phyloP scores from a whole-genome alignment of 2,888 invertebrate species.

The Calameuta idolon region DNA sequence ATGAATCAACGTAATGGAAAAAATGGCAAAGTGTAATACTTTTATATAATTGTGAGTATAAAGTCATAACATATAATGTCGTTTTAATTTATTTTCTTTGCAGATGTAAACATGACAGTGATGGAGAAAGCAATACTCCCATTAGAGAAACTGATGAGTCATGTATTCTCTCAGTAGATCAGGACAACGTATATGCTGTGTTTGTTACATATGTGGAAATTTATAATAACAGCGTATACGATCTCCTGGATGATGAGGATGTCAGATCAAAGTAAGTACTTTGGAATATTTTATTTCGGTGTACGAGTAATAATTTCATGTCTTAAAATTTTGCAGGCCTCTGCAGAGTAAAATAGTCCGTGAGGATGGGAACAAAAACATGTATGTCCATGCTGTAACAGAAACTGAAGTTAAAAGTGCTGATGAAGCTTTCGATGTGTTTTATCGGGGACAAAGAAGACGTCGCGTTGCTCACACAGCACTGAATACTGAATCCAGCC shows the following conservation, averaged over 20 bases:
- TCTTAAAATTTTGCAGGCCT: constrained; percentile 67
- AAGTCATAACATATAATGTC: not conserved
- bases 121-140: constrained; percentile 58
- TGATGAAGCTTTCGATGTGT: constrained; percentile 94
- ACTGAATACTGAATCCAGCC: constrained; percentile 94
- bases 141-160: constrained; percentile 55
- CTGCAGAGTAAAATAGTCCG: constrained; percentile 89
- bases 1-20: constrained; percentile 52
- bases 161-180: constrained; percentile 71
- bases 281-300: too few species aligned
- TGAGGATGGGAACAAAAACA: constrained; percentile 87
- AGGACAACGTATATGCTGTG: constrained; percentile 88
- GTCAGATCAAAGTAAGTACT: constrained; percentile 70
- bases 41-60: not conserved
- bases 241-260: constrained; percentile 90
- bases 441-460: constrained; percentile 87
- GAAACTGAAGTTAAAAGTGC: constrained; percentile 95
- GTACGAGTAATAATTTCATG: too few species aligned
- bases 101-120: constrained; percentile 69
- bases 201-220: constrained; percentile 97
- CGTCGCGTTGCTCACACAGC: constrained; percentile 93
- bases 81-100: constrained; percentile 22
- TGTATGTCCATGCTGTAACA: constrained; percentile 94
- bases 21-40: constrained; percentile 59
- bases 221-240: constrained; percentile 96